Evolutionary conservation across 2,888 invertebrate species (phyloP).

Genomic region (Baccha elongata): DNA sequence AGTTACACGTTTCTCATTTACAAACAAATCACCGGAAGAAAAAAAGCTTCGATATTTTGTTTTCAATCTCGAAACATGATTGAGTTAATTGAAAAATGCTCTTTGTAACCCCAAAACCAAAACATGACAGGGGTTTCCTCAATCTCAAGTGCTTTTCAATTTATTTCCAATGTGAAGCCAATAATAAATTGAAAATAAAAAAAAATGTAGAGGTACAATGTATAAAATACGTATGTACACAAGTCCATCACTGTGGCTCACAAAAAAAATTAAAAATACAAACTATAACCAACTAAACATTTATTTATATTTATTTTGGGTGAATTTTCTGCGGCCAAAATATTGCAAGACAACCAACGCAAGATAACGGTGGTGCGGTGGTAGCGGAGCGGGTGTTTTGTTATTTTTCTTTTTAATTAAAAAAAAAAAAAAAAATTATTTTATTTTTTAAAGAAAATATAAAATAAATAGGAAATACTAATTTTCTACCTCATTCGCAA

Average conservation of each 20-base stretch:
- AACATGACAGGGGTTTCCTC: slow-evolving; percentile 29
- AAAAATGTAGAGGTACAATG: too few relatives aligned
- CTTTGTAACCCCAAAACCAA: slow-evolving; percentile 2
- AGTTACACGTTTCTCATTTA: slow-evolving; percentile 8
- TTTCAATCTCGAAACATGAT: slow-evolving; percentile 34
- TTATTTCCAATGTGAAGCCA: slow-evolving; percentile 39
- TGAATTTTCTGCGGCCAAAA: background rate
- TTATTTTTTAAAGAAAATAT: background rate
- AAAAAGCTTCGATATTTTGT: background rate
- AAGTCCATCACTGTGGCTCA: slow-evolving; percentile 42
- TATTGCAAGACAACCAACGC: background rate
- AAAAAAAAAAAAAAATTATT: background rate
- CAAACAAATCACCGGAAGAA: slow-evolving; percentile 12
- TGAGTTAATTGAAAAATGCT: slow-evolving; percentile 60
- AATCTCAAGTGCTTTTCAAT: slow-evolving; percentile 57
- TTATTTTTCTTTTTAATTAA: background rate
- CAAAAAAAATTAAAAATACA: background rate
- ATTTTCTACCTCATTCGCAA: background rate
- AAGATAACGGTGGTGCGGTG: too few relatives aligned
- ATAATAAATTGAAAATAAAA: slow-evolving; percentile 31
- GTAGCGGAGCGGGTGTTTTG: background rate
- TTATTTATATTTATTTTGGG: background rate
- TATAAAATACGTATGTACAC: background rate
- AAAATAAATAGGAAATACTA: background rate
- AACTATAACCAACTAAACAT: background rate